Evolutionary conservation across 1,140 invertebrate species (phyloP).

Genomic region (Melanaphis sacchari): DNA sequence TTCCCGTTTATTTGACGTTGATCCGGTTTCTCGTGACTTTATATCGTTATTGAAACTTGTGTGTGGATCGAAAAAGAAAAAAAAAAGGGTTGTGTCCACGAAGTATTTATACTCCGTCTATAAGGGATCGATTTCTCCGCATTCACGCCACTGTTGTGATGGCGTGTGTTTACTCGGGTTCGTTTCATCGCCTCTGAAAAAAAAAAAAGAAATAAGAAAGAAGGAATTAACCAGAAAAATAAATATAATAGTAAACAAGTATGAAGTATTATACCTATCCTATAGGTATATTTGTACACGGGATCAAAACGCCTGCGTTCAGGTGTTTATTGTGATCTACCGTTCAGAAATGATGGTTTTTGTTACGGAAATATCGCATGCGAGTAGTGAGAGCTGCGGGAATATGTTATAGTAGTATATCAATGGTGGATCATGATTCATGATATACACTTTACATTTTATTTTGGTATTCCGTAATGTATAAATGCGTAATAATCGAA

Average conservation of each 20-base stretch:
- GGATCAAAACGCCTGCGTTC: slow-evolving; percentile 34
- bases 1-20: slow-evolving; percentile 45
- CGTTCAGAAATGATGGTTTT: slow-evolving; percentile 11
- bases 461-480: not conserved
- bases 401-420: not conserved
- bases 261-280: not conserved
- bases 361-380: not conserved
- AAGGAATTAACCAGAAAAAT: slow-evolving; percentile 3
- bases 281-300: not conserved
- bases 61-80: slow-evolving; percentile 26
- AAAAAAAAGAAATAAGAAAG: slow-evolving; percentile 14
- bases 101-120: not conserved
- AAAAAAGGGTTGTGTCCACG: slow-evolving; percentile 43
- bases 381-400: not conserved
- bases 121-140: slow-evolving; percentile 45
- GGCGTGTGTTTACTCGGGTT: slow-evolving; percentile 13
- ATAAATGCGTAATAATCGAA: not conserved
- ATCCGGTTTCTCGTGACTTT: slow-evolving; percentile 56
- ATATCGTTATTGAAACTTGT: slow-evolving; percentile 6
- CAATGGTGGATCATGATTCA: not conserved
- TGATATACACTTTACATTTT: not conserved
- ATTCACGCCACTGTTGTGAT: slow-evolving; percentile 14
- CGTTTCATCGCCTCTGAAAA: slow-evolving; percentile 52
- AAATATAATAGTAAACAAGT: slow-evolving; percentile 38
- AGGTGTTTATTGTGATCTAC: not conserved